These are phyloP conservation scores for Otus scops DNA, from an alignment of 2,797 vertebrate genomes.

Conservation along the genomic window DNA sequence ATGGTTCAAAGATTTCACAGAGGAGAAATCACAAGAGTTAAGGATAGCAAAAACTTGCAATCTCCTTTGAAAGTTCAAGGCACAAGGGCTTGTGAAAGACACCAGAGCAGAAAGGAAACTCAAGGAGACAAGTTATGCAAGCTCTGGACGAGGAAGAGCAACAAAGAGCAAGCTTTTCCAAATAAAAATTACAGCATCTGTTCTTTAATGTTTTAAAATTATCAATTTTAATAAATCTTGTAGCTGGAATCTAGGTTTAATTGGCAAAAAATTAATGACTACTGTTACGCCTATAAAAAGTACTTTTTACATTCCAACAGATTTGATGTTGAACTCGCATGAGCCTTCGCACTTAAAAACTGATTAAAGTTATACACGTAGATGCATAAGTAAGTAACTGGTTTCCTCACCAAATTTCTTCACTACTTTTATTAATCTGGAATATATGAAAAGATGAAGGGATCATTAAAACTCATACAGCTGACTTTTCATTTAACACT, in stretches of 20 bases:
- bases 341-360: neutral
- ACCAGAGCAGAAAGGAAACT: neutral
- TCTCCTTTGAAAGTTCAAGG: neutral
- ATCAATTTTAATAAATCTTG: neutral
- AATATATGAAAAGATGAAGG: neutral
- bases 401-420: neutral
- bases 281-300: neutral
- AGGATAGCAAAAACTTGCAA: neutral
- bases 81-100: neutral
- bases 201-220: neutral
- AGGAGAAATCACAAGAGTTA: neutral
- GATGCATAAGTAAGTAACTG: neutral
- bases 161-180: neutral
- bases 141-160: neutral
- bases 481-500: neutral
- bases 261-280: neutral
- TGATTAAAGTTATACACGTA: fast-evolving
- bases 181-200: neutral
- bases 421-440: neutral
- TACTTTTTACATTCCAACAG: neutral
- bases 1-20: neutral
- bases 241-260: neutral
- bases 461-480: neutral
- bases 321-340: fast-evolving
- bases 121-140: neutral